Evolutionary conservation across 2,888 invertebrate species (phyloP), one percentile per base, ranked within the genome.

Genomic region (Chalcis sispes): DNA sequence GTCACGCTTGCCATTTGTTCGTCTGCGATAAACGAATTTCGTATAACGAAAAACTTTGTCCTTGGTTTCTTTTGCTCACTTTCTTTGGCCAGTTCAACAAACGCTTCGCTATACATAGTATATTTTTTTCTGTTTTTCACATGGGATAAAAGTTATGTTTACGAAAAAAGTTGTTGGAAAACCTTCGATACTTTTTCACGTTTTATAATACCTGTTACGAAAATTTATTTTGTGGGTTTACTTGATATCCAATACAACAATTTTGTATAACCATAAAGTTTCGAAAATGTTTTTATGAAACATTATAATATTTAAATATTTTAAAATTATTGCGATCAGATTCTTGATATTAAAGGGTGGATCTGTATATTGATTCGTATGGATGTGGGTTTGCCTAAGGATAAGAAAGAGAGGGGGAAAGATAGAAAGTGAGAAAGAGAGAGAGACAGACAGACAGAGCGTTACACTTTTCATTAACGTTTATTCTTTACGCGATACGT

Each of bases 271-370:
- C 10, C 36, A 36, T 36, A 36, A 36, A 36, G 10, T 36, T 36
- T 36, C 36, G 36, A 4, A 36, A 36, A 10, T 10, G n/a, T 36
- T 10, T 10, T 4, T 36, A 36, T 36, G 36, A n/a, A n/a, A n/a
- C n/a, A n/a, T n/a, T n/a, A n/a, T n/a, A n/a, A n/a, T n/a, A n/a
- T n/a, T n/a, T n/a, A n/a, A n/a, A n/a, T n/a, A n/a, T n/a, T n/a
- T n/a, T n/a, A n/a, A n/a, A n/a, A n/a, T 75, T 71, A 75, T 71
- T 65, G 75, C 70, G 58, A 75, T 75, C 75, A 74, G 69, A 67
- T 69, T 46, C 74, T 52, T 58, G 42, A 8, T 46, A 69, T n/a
- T n/a, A n/a, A n/a, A n/a, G n/a, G n/a, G n/a, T n/a, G n/a, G n/a
- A n/a, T n/a, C n/a, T n/a, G n/a, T n/a, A n/a, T n/a, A n/a, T n/a